These are phyloP conservation scores for Trichogramma pretiosum DNA, from an alignment of 1,140 invertebrate genomes.

Conservation along the genomic window DNA sequence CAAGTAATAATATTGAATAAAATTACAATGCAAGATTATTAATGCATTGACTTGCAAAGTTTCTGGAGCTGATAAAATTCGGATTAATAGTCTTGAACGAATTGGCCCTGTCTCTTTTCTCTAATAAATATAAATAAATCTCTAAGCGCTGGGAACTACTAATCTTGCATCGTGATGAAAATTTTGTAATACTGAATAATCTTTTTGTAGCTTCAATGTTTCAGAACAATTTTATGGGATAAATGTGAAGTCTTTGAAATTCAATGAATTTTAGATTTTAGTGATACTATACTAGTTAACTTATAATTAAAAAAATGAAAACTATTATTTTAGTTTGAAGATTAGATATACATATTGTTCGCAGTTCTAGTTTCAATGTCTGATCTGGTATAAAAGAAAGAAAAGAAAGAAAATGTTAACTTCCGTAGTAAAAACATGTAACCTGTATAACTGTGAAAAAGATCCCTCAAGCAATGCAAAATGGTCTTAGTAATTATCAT, in stretches of 20 bases:
- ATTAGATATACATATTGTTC: constrained; percentile 15
- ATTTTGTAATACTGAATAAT: constrained; percentile 11
- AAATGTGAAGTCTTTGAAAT: constrained; percentile 12
- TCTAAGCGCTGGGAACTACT: no score
- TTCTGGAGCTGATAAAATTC: no score
- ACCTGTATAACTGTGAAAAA: constrained; percentile 6
- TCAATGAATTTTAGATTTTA: constrained; percentile 17
- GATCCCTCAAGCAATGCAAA: constrained; percentile 7
- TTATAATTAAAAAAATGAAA: constrained; percentile 6
- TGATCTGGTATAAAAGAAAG: background rate
- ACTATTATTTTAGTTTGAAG: constrained; percentile 11
- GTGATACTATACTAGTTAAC: constrained; percentile 9
- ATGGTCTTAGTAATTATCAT: no score
- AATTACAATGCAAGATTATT: background rate
- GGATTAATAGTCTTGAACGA: no score
- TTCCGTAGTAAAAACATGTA: no score
- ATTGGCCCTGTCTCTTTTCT: no score
- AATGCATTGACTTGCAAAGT: no score
- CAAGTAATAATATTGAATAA: constrained; percentile 9
- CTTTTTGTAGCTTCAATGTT: constrained; percentile 10
- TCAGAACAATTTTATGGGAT: constrained; percentile 11
- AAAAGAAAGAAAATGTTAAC: no score
- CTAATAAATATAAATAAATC: no score
- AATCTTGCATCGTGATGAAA: constrained; percentile 15
- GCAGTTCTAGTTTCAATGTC: constrained; percentile 10